Evolutionary conservation across 2,113 vertebrate genomes (phyloP).

Genomic region (Heterochromis multidens): DNA sequence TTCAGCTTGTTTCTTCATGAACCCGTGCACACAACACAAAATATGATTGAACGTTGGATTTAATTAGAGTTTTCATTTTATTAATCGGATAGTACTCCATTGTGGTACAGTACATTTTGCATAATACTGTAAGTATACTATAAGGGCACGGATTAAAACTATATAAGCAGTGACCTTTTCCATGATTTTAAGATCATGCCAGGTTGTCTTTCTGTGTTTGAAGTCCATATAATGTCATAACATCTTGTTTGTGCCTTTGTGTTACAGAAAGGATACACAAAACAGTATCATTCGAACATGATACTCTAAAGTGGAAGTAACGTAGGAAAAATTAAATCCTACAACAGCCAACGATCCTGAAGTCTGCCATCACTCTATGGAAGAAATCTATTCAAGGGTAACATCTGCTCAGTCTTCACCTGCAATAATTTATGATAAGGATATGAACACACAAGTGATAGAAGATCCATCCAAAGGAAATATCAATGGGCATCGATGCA

Average conservation of each 20-base stretch:
- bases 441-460: background rate
- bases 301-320: constrained; percentile 6
- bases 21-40: constrained; percentile 60
- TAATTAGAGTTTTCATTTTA: background rate
- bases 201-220: background rate
- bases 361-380: background rate
- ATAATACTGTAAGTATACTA: background rate
- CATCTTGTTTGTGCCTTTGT: constrained; percentile 23
- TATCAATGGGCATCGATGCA: background rate
- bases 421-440: background rate
- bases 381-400: background rate
- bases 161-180: background rate
- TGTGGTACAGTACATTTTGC: background rate
- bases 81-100: background rate
- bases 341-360: background rate
- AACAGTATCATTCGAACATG: constrained; percentile 33
- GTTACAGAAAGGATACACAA: constrained; percentile 71
- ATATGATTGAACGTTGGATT: background rate
- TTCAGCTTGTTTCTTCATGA: constrained; percentile 37
- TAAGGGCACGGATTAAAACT: background rate
- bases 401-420: background rate
- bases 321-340: background rate
- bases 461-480: background rate
- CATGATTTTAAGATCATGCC: background rate
- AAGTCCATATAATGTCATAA: background rate